phyloP scores from a whole-genome alignment of 2,888 invertebrate species.

The Xestia xanthographa region DNA sequence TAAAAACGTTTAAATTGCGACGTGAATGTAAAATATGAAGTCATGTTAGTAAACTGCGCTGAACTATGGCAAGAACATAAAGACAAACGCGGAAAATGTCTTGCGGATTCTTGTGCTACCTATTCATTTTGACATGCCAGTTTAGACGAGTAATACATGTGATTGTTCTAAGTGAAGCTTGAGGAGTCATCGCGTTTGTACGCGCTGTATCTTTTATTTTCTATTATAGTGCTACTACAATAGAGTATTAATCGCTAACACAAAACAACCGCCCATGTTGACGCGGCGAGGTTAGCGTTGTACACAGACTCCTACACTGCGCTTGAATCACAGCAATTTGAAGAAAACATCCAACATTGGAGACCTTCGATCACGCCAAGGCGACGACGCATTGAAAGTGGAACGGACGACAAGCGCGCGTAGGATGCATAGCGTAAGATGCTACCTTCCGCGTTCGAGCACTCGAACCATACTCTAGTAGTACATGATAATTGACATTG shows the following conservation, averaged over 20 bases:
- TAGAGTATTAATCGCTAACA: conserved; percentile 54
- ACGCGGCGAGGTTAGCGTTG: conserved; percentile 56
- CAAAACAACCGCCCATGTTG: conserved; percentile 54
- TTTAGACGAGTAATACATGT: conserved; percentile 4
- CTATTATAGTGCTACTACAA: conserved; percentile 60
- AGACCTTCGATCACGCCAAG: conserved; percentile 68
- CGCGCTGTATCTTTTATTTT: conserved; percentile 46
- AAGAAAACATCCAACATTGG: conserved; percentile 60
- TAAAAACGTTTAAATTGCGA: conserved; percentile 43
- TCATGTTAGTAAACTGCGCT: conserved; percentile 40
- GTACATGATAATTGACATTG: conserved; percentile 47
- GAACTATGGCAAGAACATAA: conserved; percentile 29
- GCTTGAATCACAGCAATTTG: conserved; percentile 63
- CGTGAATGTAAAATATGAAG: conserved; percentile 36
- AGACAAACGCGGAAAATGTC: conserved; percentile 15
- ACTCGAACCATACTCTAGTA: neutral
- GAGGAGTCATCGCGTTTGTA: conserved; percentile 37
- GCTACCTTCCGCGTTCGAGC: conserved; percentile 66
- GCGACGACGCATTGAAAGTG: conserved; percentile 67
- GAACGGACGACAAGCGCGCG: conserved; percentile 56
- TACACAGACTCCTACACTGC: conserved; percentile 56
- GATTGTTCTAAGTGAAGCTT: conserved; percentile 18
- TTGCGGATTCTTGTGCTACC: conserved; percentile 2
- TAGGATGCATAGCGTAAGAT: conserved; percentile 53
- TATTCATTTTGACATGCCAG: conserved; percentile 29